These are phyloP conservation scores for Lophura nycthemera DNA, from an alignment of 2,113 vertebrate genomes.

Conservation along the genomic window DNA sequence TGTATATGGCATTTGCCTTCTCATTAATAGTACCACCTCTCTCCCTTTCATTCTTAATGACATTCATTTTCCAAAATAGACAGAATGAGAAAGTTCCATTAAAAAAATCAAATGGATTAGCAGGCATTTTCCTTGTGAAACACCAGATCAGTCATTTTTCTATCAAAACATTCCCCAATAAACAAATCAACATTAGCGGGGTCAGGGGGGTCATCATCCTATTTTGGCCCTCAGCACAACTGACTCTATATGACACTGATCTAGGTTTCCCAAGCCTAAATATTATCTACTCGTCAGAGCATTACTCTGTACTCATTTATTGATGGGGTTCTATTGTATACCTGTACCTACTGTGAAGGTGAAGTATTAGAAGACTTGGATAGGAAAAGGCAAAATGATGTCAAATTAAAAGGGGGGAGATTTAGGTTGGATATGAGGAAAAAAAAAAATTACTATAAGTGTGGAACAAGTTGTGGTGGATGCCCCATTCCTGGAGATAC, in stretches of 20 bases:
- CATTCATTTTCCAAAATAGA: not conserved
- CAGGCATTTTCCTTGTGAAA: not conserved
- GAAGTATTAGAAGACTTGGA: no score
- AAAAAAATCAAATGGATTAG: not conserved
- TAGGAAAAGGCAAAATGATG: no score
- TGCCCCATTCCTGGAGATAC: no score
- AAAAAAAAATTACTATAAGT: no score
- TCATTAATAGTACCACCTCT: not conserved
- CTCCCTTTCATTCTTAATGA: not conserved
- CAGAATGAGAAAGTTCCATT: not conserved
- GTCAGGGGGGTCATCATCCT: not conserved
- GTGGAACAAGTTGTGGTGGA: no score
- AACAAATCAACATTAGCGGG: not conserved
- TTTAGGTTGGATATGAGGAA: no score
- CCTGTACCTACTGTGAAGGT: not conserved
- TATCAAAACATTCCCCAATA: not conserved
- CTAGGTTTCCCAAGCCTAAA: not conserved
- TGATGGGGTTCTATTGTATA: not conserved
- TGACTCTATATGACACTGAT: no score
- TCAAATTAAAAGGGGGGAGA: no score
- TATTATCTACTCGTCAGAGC: not conserved
- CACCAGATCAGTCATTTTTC: not conserved
- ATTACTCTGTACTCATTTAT: not conserved
- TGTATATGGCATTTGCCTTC: not conserved
- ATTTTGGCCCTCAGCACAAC: not conserved